A percentile compares a stretch with the other conserved stretches of the same genome.
These are phyloP conservation scores for Trichacis sp. DNA, from an alignment of 2,888 invertebrate species.

Conservation along the genomic window DNA sequence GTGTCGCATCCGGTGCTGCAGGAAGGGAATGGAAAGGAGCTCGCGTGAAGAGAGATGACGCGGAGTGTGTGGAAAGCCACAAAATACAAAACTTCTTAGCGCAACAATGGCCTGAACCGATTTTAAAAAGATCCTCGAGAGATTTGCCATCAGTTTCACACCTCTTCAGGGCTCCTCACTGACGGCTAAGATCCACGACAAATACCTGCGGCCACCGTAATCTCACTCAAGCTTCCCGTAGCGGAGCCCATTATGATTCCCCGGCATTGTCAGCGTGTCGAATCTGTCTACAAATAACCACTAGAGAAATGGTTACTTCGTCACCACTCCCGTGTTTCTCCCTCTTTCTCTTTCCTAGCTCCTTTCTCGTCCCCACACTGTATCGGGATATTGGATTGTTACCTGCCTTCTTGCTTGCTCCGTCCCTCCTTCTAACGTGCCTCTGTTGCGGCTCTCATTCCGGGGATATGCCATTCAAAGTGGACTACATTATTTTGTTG, in stretches of 20 bases:
- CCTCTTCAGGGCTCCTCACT: conserved; percentile 59
- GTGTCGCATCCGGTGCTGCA: conserved; percentile 9
- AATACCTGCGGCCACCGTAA: conserved; percentile 61
- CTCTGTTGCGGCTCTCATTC: conserved; percentile 48
- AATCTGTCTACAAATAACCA: conserved; percentile 69
- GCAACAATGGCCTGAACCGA: conserved; percentile 62
- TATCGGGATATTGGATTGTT: background rate
- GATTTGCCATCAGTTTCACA: conserved; percentile 65
- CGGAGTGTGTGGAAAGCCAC: conserved; percentile 41
- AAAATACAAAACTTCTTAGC: conserved; percentile 63
- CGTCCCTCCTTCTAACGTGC: conserved; percentile 16
- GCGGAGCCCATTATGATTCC: conserved; percentile 64
- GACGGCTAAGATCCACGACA: conserved; percentile 56
- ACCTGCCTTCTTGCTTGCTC: conserved; percentile 8
- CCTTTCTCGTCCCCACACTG: conserved; percentile 8
- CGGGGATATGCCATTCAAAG: conserved; percentile 58
- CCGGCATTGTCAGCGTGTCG: conserved; percentile 66
- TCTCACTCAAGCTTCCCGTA: conserved; percentile 59
- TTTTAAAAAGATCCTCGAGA: conserved; percentile 62
- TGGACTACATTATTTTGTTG: conserved; percentile 68
- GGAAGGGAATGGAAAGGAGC: background rate
- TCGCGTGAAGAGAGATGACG: conserved; percentile 17
- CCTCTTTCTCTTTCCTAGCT: conserved; percentile 7
- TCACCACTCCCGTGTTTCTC: conserved; percentile 27
- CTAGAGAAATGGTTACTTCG: conserved; percentile 62